These are phyloP conservation scores for Colletes gigas DNA, from an alignment of 1,140 invertebrate species.

Conservation along the genomic window DNA sequence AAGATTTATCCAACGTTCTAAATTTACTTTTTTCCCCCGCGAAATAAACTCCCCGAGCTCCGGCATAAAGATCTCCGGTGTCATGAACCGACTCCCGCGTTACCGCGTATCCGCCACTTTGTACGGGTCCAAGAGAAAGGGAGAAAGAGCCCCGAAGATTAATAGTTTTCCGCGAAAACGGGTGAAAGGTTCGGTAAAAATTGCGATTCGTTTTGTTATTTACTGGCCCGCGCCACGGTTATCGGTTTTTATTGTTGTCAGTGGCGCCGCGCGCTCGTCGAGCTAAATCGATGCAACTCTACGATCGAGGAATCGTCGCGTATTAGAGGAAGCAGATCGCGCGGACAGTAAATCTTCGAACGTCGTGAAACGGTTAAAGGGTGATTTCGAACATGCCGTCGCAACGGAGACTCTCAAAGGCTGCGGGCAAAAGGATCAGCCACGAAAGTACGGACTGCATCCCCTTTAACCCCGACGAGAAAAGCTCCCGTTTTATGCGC, in stretches of 20 bases:
- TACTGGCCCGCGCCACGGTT: neutral
- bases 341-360: neutral
- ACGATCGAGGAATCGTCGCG: neutral
- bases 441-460: neutral
- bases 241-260: neutral
- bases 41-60: no score
- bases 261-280: neutral
- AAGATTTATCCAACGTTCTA: neutral
- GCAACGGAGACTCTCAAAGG: neutral
- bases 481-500: neutral
- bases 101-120: no score
- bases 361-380: no score
- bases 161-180: neutral
- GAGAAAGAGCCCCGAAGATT: neutral
- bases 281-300: neutral
- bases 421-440: neutral
- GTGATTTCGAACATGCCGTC: neutral
- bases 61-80: no score
- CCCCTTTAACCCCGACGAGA: constrained; percentile 33
- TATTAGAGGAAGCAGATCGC: neutral
- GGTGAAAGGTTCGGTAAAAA: neutral
- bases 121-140: neutral
- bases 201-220: constrained; percentile 14
- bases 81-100: no score
- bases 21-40: no score